Base-by-base conservation (phyloP, 2,888 invertebrate species). In the Trisateles emortualis region DNA sequence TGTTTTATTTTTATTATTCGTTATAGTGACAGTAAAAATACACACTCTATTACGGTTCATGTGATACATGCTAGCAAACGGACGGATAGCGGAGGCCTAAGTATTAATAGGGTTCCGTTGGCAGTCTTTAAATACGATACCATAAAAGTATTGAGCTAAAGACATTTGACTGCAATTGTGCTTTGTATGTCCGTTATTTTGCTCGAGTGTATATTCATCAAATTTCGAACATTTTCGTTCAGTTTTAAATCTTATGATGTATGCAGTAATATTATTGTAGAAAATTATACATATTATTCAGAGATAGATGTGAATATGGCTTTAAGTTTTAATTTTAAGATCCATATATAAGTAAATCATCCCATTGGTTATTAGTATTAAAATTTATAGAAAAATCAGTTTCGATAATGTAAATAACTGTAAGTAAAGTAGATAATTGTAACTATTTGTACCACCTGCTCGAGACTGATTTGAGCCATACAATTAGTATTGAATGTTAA, bases 391-490 rank as follows among this genome's bases (percentile, higher is more conserved):
- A 48, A 42, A 56, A 68, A 75, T 83, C 84, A 84, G 84, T 88
- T 86, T 87, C 80, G 78, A 74, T 75, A 71, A 68, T 79, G 80
- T 86, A 81, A 76, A 81, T 84, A 81, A 74, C 68, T 73, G 71
- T 78, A n/a, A n/a, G n/a, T n/a, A n/a, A n/a, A n/a, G n/a, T n/a
- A 79, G 61, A 69, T 76, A 72, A 57, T 68, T 61, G 51, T 68
- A 57, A 59, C 36, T 70, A 59, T 45, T 59, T 49, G 67, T 67
- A 84, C 83, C 83, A 86, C 84, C 84, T 79, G 79, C 69, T 85
- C 79, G 87, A 83, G 85, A 90, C 90, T 90, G 89, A 88, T 83
- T 71, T 84, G 75, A 79, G 90, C 90, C 90, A 90, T 90, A 87
- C 74, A 70, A 65, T 77, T 72, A 78, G 73, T 79, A 76, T 80